Base-by-base conservation (phyloP, 2,888 invertebrate genomes). In the Drepanosiphum platanoidis region DNA sequence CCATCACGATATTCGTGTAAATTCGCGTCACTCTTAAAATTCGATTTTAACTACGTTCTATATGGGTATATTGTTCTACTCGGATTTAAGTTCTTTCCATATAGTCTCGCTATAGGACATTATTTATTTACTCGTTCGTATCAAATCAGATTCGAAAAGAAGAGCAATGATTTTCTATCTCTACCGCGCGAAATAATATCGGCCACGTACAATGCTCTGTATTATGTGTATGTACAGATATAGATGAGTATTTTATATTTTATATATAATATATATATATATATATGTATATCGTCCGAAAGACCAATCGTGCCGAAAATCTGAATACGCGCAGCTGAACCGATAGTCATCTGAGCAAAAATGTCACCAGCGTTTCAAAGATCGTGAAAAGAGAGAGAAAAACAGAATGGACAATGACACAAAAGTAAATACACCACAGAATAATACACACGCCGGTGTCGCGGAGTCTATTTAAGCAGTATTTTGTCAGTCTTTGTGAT, bases 401-500 rank as follows among this genome's bases (percentile, higher is more conserved):
- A 4, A 34, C 13, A 61, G 64, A 74, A 82, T 32, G 83, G 71
- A 75, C 74, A 75, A 83, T 72, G 72, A 61, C 72, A 61, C 72
- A 72, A 82, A 83, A 83, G 74, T 74, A 83, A 83, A 83, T 83
- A 83, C 46, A 83, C 74, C 74, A 36, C 82, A 64, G 74, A 74
- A 83, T 83, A 83, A 83, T 83, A 74, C 64, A 74, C 82, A 83
- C 82, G 27, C 39, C 83, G 74, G 66, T 75, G 74, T 82, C 82
- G 42, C 34, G 64, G 82, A 82, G 82, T 82, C 82, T 82, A 82
- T 82, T 82, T 82, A 82, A 82, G 72, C 72, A 74, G 72, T 74
- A 72, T 82, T 82, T 82, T 82, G 82, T 82, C 82, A 64, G 72
- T 64, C 82, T 82, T 82, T 82, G 82, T 82, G 72, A 81, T n/a